phyloP scores from a whole-genome alignment of 2,113 vertebrate species.

The Varanus komodoensis region DNA sequence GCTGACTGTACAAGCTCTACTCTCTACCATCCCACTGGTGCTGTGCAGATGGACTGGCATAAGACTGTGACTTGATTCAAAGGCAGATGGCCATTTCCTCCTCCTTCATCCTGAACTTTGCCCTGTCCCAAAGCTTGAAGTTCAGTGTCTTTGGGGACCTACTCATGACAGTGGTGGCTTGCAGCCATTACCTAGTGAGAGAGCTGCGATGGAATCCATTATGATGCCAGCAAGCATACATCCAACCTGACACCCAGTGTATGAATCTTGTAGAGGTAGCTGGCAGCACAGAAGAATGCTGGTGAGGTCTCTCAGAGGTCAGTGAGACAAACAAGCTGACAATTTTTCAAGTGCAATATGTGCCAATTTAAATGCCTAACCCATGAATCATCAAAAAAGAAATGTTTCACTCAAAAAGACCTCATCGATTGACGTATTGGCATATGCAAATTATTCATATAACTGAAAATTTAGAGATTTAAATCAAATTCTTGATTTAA shows the following conservation, averaged over 20 bases:
- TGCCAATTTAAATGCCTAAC: no score
- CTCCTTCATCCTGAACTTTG: not conserved
- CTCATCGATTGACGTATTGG: no score
- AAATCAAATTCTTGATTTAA: no score
- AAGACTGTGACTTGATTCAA: conserved; percentile 1
- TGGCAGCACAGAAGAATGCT: not conserved
- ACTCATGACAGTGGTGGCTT: not conserved
- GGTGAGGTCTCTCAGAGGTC: not conserved
- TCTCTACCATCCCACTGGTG: not conserved
- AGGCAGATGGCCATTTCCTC: not conserved
- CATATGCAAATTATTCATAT: no score
- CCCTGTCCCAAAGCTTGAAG: not conserved
- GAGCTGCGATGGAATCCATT: conserved; percentile 26
- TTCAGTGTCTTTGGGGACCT: not conserved
- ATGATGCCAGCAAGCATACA: conserved; percentile 14
- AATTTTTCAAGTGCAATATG: not conserved
- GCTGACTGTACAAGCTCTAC: not conserved
- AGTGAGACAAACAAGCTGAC: not conserved
- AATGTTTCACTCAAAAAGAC: no score
- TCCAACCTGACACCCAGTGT: not conserved
- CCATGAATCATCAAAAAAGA: no score
- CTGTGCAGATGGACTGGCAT: not conserved
- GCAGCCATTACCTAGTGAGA: not conserved
- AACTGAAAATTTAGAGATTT: no score
- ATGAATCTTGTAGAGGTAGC: not conserved